Percentiles rank a stretch among this genome's conserved stretches.
These are phyloP conservation scores for Neodiprion virginianus DNA, from an alignment of 1,140 invertebrate species.

Conservation along the genomic window DNA sequence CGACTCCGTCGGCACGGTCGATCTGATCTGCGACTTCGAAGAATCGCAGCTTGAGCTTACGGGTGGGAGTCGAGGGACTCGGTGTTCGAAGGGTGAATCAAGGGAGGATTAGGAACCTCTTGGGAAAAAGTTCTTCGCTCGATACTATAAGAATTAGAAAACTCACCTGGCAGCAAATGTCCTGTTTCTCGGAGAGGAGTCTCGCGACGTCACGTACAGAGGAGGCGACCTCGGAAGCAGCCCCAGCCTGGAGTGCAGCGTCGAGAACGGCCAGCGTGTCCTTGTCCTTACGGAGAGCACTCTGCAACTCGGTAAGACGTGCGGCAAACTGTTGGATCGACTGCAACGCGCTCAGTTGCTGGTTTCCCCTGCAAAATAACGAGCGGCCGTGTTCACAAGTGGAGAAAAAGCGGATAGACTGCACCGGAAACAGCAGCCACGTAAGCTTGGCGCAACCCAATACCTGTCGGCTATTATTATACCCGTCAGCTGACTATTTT, in stretches of 20 bases:
- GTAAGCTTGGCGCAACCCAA: neutral
- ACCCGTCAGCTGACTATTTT: constrained; percentile 2
- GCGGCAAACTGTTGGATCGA: constrained; percentile 70
- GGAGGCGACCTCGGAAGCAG: constrained; percentile 67
- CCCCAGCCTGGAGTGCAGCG: constrained; percentile 66
- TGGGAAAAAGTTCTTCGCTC: too few relatives aligned
- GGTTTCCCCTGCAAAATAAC: constrained; percentile 56
- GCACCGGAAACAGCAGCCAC: neutral
- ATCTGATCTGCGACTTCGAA: too few relatives aligned
- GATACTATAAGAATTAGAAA: neutral
- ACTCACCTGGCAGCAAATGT: constrained; percentile 57
- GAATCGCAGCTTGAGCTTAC: too few relatives aligned
- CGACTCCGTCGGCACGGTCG: too few relatives aligned
- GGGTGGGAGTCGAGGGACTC: too few relatives aligned
- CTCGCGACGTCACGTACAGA: constrained; percentile 73
- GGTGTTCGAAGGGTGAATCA: too few relatives aligned
- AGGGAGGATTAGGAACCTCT: too few relatives aligned
- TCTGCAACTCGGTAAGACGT: constrained; percentile 69
- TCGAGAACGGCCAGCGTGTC: constrained; percentile 70
- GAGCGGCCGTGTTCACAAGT: neutral
- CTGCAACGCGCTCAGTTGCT: constrained; percentile 62
- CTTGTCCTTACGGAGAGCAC: constrained; percentile 69
- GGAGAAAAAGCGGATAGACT: neutral
- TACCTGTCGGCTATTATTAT: neutral
- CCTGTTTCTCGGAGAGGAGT: constrained; percentile 71